Base-by-base conservation (phyloP, 2,113 vertebrate genomes). In the Sinocyclocheilus anshuiensis region DNA sequence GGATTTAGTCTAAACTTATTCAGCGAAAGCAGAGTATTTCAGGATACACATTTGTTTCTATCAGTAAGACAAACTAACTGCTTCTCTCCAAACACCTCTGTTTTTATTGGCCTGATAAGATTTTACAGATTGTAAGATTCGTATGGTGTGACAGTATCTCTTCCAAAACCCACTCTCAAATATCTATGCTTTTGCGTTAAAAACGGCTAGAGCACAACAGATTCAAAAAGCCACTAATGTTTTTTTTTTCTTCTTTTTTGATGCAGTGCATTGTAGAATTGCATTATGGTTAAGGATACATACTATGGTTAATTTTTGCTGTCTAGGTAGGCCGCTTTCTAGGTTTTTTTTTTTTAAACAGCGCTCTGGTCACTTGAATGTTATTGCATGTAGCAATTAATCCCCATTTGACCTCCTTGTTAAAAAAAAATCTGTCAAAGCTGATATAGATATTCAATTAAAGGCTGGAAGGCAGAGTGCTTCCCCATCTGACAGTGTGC, bases 391-490 rank as follows among this genome's bases (percentile, higher is more conserved):
- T 29, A 86, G 84, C 91, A 92, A 93, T 93, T 90, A 94, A 94
- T 94, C 86, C 77, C 81, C 89, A 89, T 91, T 92, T 91, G 90
- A 63, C 87, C 88, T 94, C 89, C 83, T 84, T 92, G 90, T 91
- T 91, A 91, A 83, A 45, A 45, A 91, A 55, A 61, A 91, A 92
- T 92, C 87, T 53, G 85, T 93, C 92, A 93, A 94, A 93, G 91
- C 87, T 91, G 88, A 91, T 92, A 91, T 90, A 90, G 92, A 93
- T 93, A 93, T 94, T 92, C 92, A 88, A 90, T 80, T 88, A 91
- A 91, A 92, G 91, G 72, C 55, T 83, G 84, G 20, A 50, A 45
- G 81, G 26, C 71, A 63, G 57, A 61, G 77, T 50, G 80, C 85
- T 83, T 83, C 83, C 85, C 81, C 88, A 89, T 93, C 93, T 92